Evolutionary conservation across 2,113 vertebrate genomes (phyloP).

Genomic region (Phalacrocorax brasilianus): DNA sequence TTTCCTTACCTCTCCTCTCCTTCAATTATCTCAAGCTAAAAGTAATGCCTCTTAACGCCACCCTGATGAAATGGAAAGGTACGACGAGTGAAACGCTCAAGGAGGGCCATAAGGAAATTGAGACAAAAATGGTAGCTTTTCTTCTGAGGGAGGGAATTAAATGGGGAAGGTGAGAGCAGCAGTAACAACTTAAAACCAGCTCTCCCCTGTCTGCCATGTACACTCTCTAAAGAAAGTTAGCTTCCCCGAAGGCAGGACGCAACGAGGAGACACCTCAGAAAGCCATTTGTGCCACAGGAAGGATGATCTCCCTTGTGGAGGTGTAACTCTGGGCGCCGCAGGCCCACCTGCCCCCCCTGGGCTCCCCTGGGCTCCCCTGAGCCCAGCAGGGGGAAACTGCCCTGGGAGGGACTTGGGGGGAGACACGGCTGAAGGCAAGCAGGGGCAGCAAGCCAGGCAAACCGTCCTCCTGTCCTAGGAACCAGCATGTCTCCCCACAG

Average conservation of each 20-base stretch:
- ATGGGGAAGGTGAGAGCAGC: neutral
- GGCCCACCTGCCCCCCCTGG: too few relatives aligned
- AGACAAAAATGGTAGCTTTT: neutral
- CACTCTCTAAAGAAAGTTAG: fast-evolving
- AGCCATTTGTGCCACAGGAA: fast-evolving
- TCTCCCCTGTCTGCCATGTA: fast-evolving
- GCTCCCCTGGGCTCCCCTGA: neutral
- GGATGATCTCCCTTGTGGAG: neutral
- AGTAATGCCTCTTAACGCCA: neutral
- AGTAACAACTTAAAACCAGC: neutral
- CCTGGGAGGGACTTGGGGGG: neutral
- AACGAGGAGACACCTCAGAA: neutral
- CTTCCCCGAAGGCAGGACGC: neutral
- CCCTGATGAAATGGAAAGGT: neutral
- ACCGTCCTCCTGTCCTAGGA: neutral
- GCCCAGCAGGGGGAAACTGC: neutral
- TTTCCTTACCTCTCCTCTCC: neutral
- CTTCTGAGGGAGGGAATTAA: neutral
- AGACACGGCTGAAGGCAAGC: neutral
- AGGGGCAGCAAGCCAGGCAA: neutral
- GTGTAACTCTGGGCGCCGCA: too few relatives aligned
- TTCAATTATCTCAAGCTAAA: neutral
- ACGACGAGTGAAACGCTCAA: neutral
- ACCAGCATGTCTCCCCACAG: neutral
- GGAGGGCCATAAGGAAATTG: fast-evolving